Conservation (phyloP, 2,888 invertebrate species). For the Stenodema calcarata region DNA sequence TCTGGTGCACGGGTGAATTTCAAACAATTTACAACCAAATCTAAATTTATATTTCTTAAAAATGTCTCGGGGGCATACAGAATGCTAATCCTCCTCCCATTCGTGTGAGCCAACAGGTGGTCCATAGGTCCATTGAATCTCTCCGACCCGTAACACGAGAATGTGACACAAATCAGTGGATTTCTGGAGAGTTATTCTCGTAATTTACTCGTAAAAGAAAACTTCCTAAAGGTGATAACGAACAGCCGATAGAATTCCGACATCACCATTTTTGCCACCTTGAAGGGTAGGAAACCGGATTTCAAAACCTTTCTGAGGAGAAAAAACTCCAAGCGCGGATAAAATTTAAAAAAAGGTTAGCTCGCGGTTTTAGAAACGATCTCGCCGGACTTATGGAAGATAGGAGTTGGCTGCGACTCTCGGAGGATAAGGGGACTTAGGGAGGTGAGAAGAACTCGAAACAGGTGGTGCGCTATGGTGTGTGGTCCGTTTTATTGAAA, state of each 20-base stretch:
- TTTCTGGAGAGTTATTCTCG: neutral
- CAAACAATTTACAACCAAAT: no score
- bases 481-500: constrained; percentile 45
- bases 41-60: no score
- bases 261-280: neutral
- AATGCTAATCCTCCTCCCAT: no score
- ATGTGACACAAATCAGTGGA: constrained; percentile 5
- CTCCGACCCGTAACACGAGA: neutral
- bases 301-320: neutral
- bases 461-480: constrained; percentile 46
- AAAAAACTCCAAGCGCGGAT: neutral
- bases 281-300: constrained; percentile 20
- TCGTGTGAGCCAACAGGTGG: neutral
- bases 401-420: neutral
- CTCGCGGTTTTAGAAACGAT: neutral
- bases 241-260: neutral
- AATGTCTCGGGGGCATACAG: no score
- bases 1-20: no score
- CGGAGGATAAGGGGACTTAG: neutral
- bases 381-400: neutral
- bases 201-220: neutral
- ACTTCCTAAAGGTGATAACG: constrained; percentile 11
- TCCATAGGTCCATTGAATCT: neutral
- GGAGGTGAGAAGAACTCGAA: constrained; percentile 13
- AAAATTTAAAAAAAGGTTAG: neutral